These are phyloP conservation scores for Drosophila demipolita DNA, from an alignment of 2,888 invertebrate genomes.

Conservation along the genomic window DNA sequence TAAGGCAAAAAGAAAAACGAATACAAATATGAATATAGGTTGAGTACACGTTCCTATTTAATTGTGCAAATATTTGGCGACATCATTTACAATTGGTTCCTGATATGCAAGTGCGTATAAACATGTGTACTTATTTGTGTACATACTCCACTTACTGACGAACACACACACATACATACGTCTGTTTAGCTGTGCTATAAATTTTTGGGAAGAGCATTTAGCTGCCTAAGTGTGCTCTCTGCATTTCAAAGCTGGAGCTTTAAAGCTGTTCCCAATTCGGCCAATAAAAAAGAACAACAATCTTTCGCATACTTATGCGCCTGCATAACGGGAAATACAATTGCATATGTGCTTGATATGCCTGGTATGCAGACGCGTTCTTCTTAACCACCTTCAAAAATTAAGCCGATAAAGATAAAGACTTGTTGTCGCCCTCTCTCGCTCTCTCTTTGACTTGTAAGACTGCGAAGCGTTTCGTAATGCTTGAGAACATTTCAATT, in stretches of 20 bases:
- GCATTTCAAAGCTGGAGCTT: conserved; percentile 5
- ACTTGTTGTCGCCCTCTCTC: conserved; percentile 34
- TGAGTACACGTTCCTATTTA: conserved; percentile 20
- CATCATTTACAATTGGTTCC: conserved; percentile 31
- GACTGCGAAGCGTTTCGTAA: conserved; percentile 30
- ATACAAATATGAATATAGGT: conserved; percentile 2
- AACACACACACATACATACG: neutral
- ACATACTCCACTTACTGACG: neutral
- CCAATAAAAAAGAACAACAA: conserved; percentile 1
- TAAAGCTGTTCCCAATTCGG: conserved; percentile 1
- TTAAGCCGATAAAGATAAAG: conserved; percentile 72
- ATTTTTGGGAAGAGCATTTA: neutral
- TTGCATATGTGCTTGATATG: neutral
- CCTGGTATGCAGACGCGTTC: conserved; percentile 19
- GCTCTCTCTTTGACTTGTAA: conserved; percentile 6
- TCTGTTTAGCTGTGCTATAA: neutral
- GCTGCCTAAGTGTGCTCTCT: neutral
- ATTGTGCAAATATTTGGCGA: conserved; percentile 51
- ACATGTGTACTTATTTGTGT: neutral
- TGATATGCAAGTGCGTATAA: conserved; percentile 12
- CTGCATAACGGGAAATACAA: conserved; percentile 35
- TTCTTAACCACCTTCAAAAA: conserved; percentile 44
- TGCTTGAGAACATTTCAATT: conserved; percentile 59
- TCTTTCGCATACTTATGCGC: conserved; percentile 26
- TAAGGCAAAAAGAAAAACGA: conserved; percentile 1